A percentile compares a stretch with the other conserved stretches of the same genome.
phyloP scores from a whole-genome alignment of 2,888 invertebrate species.

The Leptinotarsa peninsularis region DNA sequence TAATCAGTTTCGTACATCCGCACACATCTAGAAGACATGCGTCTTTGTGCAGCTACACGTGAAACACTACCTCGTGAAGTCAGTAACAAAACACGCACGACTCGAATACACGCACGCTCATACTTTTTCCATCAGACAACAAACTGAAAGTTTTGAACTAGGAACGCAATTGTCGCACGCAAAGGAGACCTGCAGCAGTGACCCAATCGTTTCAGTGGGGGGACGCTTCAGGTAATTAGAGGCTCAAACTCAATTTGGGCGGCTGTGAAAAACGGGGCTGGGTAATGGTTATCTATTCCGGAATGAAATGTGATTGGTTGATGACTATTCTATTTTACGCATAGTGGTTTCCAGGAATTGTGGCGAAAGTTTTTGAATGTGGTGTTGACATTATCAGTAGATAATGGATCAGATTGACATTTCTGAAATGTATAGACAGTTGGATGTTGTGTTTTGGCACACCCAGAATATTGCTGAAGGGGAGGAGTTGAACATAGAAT shows the following conservation, averaged over 20 bases:
- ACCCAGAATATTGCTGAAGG: too few species aligned
- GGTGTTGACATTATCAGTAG: slow-evolving; percentile 39
- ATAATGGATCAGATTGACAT: slow-evolving; percentile 23
- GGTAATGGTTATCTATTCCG: slow-evolving; percentile 37
- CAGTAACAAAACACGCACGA: slow-evolving; percentile 34
- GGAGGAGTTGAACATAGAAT: too few species aligned
- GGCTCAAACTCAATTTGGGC: slow-evolving; percentile 40
- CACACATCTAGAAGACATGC: slow-evolving; percentile 27
- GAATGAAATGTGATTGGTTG: slow-evolving; percentile 31
- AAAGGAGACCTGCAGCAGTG: slow-evolving; percentile 35
- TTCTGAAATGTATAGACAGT: slow-evolving; percentile 1
- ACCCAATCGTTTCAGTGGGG: slow-evolving; percentile 43
- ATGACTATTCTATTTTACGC: slow-evolving; percentile 34
- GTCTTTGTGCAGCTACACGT: slow-evolving; percentile 38
- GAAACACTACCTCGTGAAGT: slow-evolving; percentile 26
- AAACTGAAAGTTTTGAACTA: slow-evolving; percentile 21
- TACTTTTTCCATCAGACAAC: slow-evolving; percentile 36
- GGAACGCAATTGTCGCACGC: slow-evolving; percentile 46
- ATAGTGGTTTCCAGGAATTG: slow-evolving; percentile 29
- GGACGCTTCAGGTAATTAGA: slow-evolving; percentile 42
- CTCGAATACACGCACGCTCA: slow-evolving; percentile 32
- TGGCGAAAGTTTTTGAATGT: slow-evolving; percentile 26
- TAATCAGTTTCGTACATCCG: background rate
- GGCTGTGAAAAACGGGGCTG: slow-evolving; percentile 14
- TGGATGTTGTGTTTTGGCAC: background rate